These are phyloP conservation scores for Nannospalax galili DNA, from an alignment of 2,113 vertebrate species.

Conservation along the genomic window DNA sequence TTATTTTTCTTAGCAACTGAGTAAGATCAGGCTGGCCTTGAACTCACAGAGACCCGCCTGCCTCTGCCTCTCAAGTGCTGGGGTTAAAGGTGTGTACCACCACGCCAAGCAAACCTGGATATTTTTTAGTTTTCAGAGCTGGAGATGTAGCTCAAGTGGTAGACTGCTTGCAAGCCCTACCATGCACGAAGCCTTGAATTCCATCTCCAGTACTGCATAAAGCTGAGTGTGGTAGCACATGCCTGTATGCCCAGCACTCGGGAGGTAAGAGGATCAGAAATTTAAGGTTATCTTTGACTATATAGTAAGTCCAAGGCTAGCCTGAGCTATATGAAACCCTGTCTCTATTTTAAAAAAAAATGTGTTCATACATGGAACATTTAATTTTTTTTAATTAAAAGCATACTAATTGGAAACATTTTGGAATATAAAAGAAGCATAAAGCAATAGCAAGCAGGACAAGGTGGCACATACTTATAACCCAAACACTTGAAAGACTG, in stretches of 20 bases:
- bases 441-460: not conserved
- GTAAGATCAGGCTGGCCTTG: too few species aligned
- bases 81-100: too few species aligned
- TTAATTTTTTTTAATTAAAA: not conserved
- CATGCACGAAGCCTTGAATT: too few species aligned
- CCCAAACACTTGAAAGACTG: not conserved
- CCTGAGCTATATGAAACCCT: not conserved
- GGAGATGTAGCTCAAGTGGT: not conserved
- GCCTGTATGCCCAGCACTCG: not conserved
- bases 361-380: not conserved
- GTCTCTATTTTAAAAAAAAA: not conserved
- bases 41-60: too few species aligned
- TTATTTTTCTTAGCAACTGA: too few species aligned
- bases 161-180: not conserved
- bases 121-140: not conserved
- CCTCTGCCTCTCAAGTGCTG: too few species aligned
- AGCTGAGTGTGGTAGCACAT: not conserved
- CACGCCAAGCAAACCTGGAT: constrained; percentile 28
- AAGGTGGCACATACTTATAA: not conserved
- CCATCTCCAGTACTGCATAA: not conserved
- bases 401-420: not conserved
- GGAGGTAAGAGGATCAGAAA: not conserved
- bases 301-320: not conserved
- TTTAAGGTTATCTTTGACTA: not conserved
- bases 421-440: constrained; percentile 48